Conservation (phyloP, 2,113 vertebrate species). For the Platycercus adscitus region DNA sequence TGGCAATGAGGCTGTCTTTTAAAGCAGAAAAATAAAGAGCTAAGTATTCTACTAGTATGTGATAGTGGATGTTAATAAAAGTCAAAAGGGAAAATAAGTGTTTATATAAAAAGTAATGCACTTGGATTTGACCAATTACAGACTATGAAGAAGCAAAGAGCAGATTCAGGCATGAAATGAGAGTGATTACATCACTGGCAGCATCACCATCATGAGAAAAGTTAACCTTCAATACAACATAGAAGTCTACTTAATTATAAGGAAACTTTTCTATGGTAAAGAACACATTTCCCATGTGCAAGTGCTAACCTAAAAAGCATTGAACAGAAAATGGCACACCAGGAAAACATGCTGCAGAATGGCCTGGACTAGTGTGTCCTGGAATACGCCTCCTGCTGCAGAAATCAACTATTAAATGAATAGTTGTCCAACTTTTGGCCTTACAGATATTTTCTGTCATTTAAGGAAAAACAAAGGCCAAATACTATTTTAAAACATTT, state of each 20-base stretch:
- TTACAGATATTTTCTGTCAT: background rate
- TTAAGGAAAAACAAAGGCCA: background rate
- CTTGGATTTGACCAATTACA: background rate
- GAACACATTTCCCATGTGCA: background rate
- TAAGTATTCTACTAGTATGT: background rate
- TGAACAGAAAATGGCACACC: background rate
- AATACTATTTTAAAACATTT: background rate
- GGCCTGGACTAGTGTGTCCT: background rate
- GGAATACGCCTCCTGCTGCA: background rate
- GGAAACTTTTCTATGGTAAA: background rate
- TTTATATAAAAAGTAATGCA: background rate
- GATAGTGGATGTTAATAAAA: background rate
- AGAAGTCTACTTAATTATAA: background rate
- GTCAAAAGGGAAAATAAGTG: background rate
- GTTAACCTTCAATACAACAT: background rate
- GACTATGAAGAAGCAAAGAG: background rate
- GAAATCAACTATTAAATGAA: background rate
- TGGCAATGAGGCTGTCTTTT: background rate
- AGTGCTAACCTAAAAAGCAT: accelerated
- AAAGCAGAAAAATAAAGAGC: background rate
- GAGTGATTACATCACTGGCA: background rate
- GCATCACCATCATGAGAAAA: background rate
- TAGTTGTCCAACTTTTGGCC: background rate
- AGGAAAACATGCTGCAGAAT: background rate
- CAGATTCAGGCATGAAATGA: background rate